Evolutionary conservation across 2,888 invertebrate genomes (phyloP), one percentile per base, ranked within the genome.

Genomic region (Aplocera efformata): DNA sequence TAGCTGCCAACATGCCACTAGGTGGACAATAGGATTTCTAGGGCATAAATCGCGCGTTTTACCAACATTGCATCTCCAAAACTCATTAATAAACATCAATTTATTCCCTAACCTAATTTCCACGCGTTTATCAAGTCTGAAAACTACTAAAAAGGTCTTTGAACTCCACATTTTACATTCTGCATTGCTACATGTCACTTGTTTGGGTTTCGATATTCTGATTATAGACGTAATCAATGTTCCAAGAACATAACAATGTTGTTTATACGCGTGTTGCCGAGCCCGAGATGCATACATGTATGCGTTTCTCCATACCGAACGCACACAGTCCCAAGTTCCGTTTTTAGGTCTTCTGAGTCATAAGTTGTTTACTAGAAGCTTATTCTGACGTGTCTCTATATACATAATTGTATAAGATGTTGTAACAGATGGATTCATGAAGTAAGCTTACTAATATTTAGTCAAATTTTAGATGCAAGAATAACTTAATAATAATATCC

Each of bases 1-100:
- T 20, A 50, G 48, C 48, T 82, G 82, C 80, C 81, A 83, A 78
- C 82, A 72, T 74, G 83, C 76, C 71, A 71, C 65, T 50, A 42
- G 17, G 25, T 35, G 6, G 26, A 23, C 17, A 30, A 40, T 43
- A 32, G 24, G 48, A 42, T 38, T 52, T 55, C 46, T 40, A 39
- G 46, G 37, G 32, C 42, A 32, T 10, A 36, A 51, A 55, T 58
- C 32, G 34, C 10, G 21, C 48, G 53, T 60, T 58, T 56, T 46
- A 47, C 48, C 31, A 31, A 2, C 30, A 17, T 51, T 52, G 46
- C 47, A 23, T 25, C 8, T 36, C 24, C 24, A 51, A 46, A 40
- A 34, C 9, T n/a, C 7, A 25, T 10, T 1, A 8, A 17, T 4
- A 10, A 35, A 44, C 33, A 27, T 17, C 21, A 26, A 24, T 40